Evolutionary conservation across 2,888 invertebrate genomes (phyloP), one percentile per base, ranked within the genome.

Genomic region (Scaptomyza polygonia): DNA sequence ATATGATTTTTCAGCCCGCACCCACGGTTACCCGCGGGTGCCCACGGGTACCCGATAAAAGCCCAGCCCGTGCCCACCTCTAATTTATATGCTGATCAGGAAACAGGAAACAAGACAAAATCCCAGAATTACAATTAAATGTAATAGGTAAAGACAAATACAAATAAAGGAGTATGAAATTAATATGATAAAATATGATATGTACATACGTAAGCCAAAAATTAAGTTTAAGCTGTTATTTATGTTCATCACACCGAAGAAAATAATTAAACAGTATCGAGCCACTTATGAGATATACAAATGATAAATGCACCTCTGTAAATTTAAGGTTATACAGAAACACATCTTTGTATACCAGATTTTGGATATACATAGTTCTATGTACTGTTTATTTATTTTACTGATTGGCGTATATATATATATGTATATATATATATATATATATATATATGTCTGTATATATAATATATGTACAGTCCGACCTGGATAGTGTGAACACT

Each of bases 51-150:
- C n/a, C n/a, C n/a, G n/a, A n/a, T n/a, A n/a, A n/a, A n/a, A n/a
- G n/a, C n/a, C n/a, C n/a, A n/a, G n/a, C n/a, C n/a, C n/a, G n/a
- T n/a, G n/a, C n/a, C n/a, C n/a, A n/a, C n/a, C n/a, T n/a, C n/a
- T n/a, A n/a, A n/a, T n/a, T n/a, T n/a, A n/a, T 74, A 64, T 69
- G 70, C 64, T 64, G 51, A 51, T 57, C 51, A 62, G 57, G 49
- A 70, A 64, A 74, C 75, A 78, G 53, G 61, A 73, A 78, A 68
- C 78, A 75, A 65, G 68, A 78, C 75, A 65, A 63, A 73, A 65
- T 72, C 55, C 72, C 57, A 62, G 62, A 72, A 52, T 49, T 53
- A 43, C 30, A 52, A 21, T 21, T 54, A 68, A 42, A 21, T 45
- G n/a, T 48, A 25, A 40, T 66, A 54, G 53, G 44, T 40, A 57